Percentiles rank a stretch among this genome's conserved stretches.
Evolutionary conservation across 92 coral and sea anemone genomes (phyloP).

Genomic region (Phenganax stokvisi): DNA sequence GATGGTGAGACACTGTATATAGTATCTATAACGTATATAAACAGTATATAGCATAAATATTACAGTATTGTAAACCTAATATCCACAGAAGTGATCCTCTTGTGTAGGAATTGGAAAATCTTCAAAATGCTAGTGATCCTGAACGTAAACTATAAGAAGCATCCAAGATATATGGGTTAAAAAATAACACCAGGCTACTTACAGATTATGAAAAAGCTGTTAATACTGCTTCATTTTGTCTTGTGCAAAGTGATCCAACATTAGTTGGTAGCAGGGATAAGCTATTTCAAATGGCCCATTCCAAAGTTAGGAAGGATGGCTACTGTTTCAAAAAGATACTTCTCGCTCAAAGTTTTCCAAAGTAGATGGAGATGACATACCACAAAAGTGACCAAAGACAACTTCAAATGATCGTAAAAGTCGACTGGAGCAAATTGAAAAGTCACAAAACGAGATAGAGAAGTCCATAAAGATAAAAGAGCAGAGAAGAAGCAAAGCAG

Average conservation of each 20-base stretch:
- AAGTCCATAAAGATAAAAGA: background rate
- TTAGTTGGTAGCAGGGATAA: background rate
- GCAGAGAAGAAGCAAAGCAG: slow-evolving; percentile 7
- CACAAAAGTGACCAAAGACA: background rate
- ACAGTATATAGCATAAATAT: no score
- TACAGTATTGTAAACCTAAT: background rate
- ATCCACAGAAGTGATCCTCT: background rate
- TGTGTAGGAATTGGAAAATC: background rate
- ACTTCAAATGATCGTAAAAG: background rate
- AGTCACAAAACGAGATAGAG: background rate
- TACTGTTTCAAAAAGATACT: background rate
- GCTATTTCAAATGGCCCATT: background rate
- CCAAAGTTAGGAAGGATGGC: slow-evolving; percentile 15
- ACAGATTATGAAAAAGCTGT: slow-evolving; percentile 7
- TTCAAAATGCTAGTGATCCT: background rate
- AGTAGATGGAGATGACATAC: background rate
- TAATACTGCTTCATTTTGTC: background rate
- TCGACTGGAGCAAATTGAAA: slow-evolving; percentile 4
- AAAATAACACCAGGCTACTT: background rate
- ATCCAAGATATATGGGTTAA: slow-evolving; percentile 12
- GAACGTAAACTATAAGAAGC: background rate
- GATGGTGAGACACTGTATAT: no score
- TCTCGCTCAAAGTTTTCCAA: background rate
- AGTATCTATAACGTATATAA: no score
- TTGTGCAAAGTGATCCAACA: slow-evolving; percentile 5